phyloP scores from a whole-genome alignment of 2,113 vertebrate genomes.

The Xenus cinereus region DNA sequence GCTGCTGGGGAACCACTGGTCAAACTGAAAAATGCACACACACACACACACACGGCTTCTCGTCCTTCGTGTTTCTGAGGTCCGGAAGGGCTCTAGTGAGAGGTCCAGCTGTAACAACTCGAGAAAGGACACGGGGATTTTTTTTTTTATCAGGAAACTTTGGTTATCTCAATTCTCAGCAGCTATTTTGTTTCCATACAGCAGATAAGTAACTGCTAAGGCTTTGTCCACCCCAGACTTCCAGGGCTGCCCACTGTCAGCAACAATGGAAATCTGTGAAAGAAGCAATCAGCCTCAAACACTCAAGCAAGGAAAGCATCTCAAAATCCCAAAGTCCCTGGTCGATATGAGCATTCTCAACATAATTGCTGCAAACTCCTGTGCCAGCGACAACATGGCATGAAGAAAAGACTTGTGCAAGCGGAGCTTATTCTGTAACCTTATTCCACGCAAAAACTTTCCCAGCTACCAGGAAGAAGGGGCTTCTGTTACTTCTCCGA shows the following conservation, averaged over 20 bases:
- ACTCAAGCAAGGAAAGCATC: background rate
- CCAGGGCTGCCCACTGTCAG: background rate
- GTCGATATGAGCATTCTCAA: background rate
- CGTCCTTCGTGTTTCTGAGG: background rate
- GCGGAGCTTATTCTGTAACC: background rate
- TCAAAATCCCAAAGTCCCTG: background rate
- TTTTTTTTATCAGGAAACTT: background rate
- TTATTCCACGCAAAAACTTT: constrained; percentile 25
- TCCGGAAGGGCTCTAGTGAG: background rate
- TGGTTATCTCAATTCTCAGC: background rate
- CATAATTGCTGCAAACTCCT: background rate
- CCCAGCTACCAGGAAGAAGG: background rate
- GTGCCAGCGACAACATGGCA: background rate
- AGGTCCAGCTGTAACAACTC: background rate
- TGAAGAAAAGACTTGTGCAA: background rate
- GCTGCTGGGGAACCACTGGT: background rate
- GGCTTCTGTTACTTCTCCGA: background rate
- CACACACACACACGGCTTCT: background rate
- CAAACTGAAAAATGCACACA: background rate
- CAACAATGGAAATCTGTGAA: background rate
- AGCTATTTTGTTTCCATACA: background rate
- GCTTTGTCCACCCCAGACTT: background rate
- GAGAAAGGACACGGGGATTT: background rate
- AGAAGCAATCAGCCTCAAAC: background rate
- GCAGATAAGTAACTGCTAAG: background rate